Percentiles rank a stretch among this genome's conserved stretches.
Conservation (phyloP, 2,797 vertebrate genomes). For the Antrozous pallidus region DNA sequence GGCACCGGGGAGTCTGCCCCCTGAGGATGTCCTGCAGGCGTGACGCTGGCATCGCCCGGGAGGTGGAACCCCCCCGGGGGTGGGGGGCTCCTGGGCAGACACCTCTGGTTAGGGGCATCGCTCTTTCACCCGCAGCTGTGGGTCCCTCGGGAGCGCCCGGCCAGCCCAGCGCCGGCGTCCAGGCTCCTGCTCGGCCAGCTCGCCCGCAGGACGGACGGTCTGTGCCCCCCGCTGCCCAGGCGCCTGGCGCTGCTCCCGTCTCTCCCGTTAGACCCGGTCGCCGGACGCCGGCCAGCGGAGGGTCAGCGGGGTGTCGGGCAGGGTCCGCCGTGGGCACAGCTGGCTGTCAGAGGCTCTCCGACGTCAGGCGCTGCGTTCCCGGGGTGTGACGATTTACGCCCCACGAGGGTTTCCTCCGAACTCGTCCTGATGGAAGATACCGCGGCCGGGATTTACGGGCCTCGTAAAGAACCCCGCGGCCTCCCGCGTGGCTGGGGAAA, state of each 20-base stretch:
- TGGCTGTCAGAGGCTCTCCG: not conserved
- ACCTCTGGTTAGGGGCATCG: fast-evolving
- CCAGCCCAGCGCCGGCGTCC: fast-evolving
- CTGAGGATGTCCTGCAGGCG: not conserved
- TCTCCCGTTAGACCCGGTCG: not conserved
- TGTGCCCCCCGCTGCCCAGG: fast-evolving
- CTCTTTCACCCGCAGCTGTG: not conserved
- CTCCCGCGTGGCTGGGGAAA: not conserved
- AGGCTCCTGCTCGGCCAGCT: fast-evolving
- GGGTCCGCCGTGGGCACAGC: not conserved
- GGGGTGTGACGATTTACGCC: constrained; percentile 49
- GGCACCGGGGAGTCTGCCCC: fast-evolving
- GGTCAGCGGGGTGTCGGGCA: not conserved
- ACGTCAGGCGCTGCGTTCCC: not conserved
- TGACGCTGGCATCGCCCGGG: fast-evolving
- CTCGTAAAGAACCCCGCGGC: not conserved
- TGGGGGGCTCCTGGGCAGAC: fast-evolving
- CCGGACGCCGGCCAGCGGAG: not conserved
- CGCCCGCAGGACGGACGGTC: fast-evolving
- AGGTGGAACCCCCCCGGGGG: fast-evolving
- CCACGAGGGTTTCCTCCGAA: constrained; percentile 44
- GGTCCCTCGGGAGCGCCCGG: fast-evolving
- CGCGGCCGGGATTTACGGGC: constrained; percentile 55
- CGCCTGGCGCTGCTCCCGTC: not conserved
- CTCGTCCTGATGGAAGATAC: constrained; percentile 49